Evolutionary conservation across 2,113 vertebrate genomes (phyloP).

Genomic region (Poeciliopsis turrubarensis): DNA sequence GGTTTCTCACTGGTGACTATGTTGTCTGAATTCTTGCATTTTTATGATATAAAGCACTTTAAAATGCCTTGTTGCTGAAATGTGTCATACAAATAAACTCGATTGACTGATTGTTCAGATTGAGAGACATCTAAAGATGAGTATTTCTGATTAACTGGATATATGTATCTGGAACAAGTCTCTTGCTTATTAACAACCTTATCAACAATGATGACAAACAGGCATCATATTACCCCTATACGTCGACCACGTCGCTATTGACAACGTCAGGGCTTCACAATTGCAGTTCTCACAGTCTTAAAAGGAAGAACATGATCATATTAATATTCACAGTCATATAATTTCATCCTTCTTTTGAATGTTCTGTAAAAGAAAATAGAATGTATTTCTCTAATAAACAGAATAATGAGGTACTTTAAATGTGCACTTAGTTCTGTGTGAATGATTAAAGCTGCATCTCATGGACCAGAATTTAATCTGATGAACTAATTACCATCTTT

Average conservation of each 20-base stretch:
- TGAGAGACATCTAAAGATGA: neutral
- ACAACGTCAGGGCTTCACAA: neutral
- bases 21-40: too few species aligned
- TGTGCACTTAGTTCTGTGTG: neutral
- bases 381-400: slow-evolving; percentile 20
- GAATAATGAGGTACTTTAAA: slow-evolving; percentile 21
- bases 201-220: slow-evolving; percentile 5
- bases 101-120: neutral
- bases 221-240: neutral
- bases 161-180: neutral
- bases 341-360: neutral
- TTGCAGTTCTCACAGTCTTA: neutral
- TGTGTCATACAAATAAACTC: too few species aligned
- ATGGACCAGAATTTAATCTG: too few species aligned
- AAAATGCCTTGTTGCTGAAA: too few species aligned
- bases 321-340: slow-evolving; percentile 15
- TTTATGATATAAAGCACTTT: too few species aligned
- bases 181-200: neutral
- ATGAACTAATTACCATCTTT: too few species aligned
- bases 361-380: slow-evolving; percentile 10
- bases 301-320: slow-evolving; percentile 7
- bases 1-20: too few species aligned
- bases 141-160: neutral
- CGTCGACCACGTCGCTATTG: neutral
- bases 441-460: too few species aligned